Evolutionary conservation across 1,140 invertebrate species (phyloP).

Genomic region (Dendrolimus kikuchii): DNA sequence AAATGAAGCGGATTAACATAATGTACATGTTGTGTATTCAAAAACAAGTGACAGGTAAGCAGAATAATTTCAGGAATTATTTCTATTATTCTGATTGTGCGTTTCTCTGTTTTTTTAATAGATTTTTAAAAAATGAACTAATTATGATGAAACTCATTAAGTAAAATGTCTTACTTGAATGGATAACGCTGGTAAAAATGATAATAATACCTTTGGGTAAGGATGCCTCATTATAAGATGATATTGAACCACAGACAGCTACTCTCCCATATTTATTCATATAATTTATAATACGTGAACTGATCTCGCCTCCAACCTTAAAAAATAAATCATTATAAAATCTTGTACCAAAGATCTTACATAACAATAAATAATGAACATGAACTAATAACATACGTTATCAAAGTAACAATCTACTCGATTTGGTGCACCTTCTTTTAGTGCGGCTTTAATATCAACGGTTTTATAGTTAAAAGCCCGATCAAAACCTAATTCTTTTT

Average conservation of each 20-base stretch:
- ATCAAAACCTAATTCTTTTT: constrained; percentile 75
- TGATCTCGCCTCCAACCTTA: constrained; percentile 80
- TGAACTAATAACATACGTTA: constrained; percentile 71
- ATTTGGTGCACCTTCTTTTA: constrained; percentile 76
- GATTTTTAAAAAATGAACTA: constrained; percentile 1
- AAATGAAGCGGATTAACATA: too few species aligned
- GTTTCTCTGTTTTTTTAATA: not conserved
- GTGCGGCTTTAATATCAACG: constrained; percentile 59
- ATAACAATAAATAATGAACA: constrained; percentile 6
- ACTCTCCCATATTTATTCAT: constrained; percentile 77
- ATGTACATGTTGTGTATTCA: too few species aligned
- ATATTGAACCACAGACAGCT: constrained; percentile 78
- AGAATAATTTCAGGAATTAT: too few species aligned
- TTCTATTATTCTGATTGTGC: too few species aligned
- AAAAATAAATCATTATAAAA: constrained; percentile 8
- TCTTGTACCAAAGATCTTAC: not conserved
- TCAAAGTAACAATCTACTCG: constrained; percentile 84
- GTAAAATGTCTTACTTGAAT: too few species aligned
- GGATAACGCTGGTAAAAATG: not conserved
- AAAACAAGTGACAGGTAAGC: too few species aligned
- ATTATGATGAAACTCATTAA: not conserved
- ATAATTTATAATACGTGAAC: constrained; percentile 72
- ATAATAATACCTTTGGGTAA: constrained; percentile 47
- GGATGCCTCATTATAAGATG: constrained; percentile 70
- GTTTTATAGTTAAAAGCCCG: constrained; percentile 77